phyloP scores from a whole-genome alignment of 2,797 vertebrate genomes.

The Parambassis ranga region DNA sequence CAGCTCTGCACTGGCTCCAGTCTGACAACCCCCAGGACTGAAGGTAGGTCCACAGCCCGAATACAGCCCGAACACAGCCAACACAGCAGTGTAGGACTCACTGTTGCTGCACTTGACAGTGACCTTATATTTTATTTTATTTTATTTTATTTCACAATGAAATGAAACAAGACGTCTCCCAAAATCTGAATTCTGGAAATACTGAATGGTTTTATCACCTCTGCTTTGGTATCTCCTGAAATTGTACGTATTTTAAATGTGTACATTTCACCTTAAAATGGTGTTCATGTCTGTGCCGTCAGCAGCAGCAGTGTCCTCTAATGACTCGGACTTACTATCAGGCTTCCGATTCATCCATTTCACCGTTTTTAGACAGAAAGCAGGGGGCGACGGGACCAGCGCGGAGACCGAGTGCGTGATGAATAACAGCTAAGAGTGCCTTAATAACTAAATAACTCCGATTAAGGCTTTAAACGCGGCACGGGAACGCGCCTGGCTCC shows the following conservation, averaged over 20 bases:
- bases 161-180: no score
- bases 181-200: no score
- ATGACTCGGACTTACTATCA: background rate
- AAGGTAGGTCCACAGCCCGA: constrained; percentile 42
- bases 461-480: constrained; percentile 31
- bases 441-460: constrained; percentile 42
- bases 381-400: background rate
- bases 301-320: background rate
- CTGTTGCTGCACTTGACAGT: background rate
- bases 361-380: background rate
- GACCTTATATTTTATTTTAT: no score
- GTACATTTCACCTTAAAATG: background rate
- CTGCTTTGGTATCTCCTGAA: no score
- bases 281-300: background rate
- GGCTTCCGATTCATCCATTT: background rate
- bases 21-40: background rate
- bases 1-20: constrained; percentile 14
- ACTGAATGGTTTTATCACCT: no score
- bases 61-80: no score
- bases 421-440: constrained; percentile 20
- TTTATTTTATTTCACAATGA: no score
- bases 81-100: background rate
- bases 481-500: background rate
- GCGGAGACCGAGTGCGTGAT: background rate
- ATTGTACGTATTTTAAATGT: no score